Base-by-base conservation (phyloP, 2,888 invertebrate genomes). In the Pseudoips prasinana region DNA sequence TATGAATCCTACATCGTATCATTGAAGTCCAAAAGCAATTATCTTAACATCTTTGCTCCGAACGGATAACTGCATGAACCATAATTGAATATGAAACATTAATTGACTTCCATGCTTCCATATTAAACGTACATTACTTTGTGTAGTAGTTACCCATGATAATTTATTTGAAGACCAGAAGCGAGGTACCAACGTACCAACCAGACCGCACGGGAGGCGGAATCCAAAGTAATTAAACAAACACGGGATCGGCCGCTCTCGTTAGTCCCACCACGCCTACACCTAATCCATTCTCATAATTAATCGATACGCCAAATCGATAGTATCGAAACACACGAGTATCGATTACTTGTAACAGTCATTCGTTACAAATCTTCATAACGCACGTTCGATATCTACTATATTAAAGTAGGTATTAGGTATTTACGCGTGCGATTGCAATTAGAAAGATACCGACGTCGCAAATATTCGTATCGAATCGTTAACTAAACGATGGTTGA, bases 241-340 rank as follows among this genome's bases (percentile, higher is more conserved):
- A 84, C 81, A 83, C 71, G 70, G 68, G 59, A 69, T 53, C 72
- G 71, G 72, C 70, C 64, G 65, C 64, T 50, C 77, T 81, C 77
- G 78, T 76, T 76, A 78, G 62, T 57, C 47, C 35, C 36, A 53
- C 59, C 65, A 69, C 80, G 76, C 86, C 85, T 64, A 65, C 60
- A 52, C 50, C 75, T 77, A 76, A 82, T 80, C 79, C 77, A 80
- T 77, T 79, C 73, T 61, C 54, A 65, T 81, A 79, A 83, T 80
- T 76, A 80, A 83, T 80, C 75, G 74, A 66, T 69, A 51, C 43
- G 56, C 55, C 55, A 37, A 51, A 56, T 56, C 56, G 58, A 58
- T 55, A 43, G 32, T 25, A 40, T 43, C 38, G 30, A 43, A 53
- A 45, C 42, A 49, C 33, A 43, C 55, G 54, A 70, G 73, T 68